phyloP scores from a whole-genome alignment of 2,797 vertebrate genomes.

The Nannoperca australis region DNA sequence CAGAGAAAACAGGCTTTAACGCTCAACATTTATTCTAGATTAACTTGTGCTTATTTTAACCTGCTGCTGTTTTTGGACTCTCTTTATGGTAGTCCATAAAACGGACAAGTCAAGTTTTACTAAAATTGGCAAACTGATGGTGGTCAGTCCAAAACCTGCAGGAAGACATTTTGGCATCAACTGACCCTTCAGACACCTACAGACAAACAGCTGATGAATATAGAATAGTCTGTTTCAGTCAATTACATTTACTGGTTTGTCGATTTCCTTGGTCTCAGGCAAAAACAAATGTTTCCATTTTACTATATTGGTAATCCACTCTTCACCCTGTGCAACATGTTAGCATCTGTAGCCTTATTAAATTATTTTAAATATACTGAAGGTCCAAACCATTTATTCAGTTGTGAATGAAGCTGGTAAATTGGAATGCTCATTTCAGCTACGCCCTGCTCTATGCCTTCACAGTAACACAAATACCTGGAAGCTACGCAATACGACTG shows the following conservation, averaged over 20 bases:
- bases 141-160: constrained; percentile 3
- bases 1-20: constrained; percentile 48
- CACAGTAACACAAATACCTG: neutral
- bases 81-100: constrained; percentile 35
- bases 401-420: neutral
- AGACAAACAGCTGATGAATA: neutral
- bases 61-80: neutral
- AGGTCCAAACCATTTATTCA: neutral
- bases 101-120: constrained; percentile 3
- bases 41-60: constrained; percentile 7
- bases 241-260: neutral
- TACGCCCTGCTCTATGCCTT: neutral
- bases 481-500: neutral
- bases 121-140: constrained; percentile 34
- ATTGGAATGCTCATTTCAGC: neutral
- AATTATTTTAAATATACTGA: neutral
- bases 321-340: neutral
- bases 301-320: neutral
- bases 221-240: neutral
- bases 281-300: neutral
- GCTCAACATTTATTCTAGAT: constrained; percentile 24
- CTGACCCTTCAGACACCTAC: neutral
- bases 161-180: neutral
- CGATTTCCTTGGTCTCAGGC: too few relatives aligned
- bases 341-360: constrained; percentile 1